Evolutionary conservation across 2,888 invertebrate species (phyloP), one percentile per base, ranked within the genome.

Genomic region (Fabriciana adippe): DNA sequence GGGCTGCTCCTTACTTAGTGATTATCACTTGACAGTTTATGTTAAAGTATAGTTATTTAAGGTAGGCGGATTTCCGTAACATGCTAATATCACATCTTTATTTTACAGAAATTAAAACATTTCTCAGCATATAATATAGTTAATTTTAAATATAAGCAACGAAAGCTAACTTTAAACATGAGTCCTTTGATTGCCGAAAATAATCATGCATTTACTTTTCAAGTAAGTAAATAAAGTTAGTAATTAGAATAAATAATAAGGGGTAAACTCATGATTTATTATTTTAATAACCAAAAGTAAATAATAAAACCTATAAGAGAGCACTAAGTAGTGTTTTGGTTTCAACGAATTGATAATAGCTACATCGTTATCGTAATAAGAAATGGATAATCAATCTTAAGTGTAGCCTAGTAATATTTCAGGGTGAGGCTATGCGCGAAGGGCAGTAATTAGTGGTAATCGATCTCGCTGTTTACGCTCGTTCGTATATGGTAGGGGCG

Each of bases 391-490:
- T 72, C 69, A 71, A 70, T 73, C 71, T 71, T 69, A 56, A 56
- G 59, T 67, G 59, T 66, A 66, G 70, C 66, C 69, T 72, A 67
- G 79, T 77, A 80, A 84, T 86, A 83, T 83, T 86, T 85, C 79
- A 80, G 80, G 72, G 75, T 72, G 76, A 80, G 81, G 78, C 73
- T 78, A 78, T 55, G 60, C 55, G 79, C 80, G 79, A 81, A 85
- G 85, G 81, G 83, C 81, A 82, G 85, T 88, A 92, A 92, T 92
- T 92, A 91, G 86, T 78, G 78, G 90, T 90, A 90, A 91, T 92
- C 91, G 90, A 92, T 91, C 90, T 89, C 80, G 78, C 82, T 83
- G 86, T 85, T 86, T 85, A 80, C 86, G 86, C 85, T 82, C 81
- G 83, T 78, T 82, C 84, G 80, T 87, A 88, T 89, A 90, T 83